These are phyloP conservation scores for Sylvietta virens DNA, from an alignment of 2,113 vertebrate species.

Conservation along the genomic window DNA sequence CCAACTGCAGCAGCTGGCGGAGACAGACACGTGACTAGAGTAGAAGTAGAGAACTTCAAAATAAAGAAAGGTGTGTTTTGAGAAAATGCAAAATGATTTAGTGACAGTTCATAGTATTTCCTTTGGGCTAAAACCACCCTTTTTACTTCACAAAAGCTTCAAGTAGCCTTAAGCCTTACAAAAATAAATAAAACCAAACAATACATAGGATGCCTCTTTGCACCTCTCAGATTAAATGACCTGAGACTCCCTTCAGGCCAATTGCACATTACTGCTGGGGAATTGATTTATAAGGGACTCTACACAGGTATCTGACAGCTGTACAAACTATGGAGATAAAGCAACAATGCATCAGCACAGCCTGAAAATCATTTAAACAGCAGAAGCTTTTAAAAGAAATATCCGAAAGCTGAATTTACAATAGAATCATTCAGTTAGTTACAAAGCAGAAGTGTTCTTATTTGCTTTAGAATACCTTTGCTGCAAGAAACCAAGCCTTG, in stretches of 20 bases:
- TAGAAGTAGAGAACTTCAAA: not conserved
- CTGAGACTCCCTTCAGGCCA: slow-evolving; percentile 25
- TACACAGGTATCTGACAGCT: slow-evolving; percentile 51
- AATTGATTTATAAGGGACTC: slow-evolving; percentile 33
- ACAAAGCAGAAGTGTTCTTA: not conserved
- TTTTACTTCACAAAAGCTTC: not conserved
- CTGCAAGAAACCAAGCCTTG: not conserved
- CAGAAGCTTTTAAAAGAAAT: slow-evolving; percentile 6
- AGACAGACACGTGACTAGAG: slow-evolving; percentile 21
- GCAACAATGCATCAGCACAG: not conserved
- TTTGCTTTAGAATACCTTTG: not conserved
- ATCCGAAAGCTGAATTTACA: not conserved
- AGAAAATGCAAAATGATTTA: slow-evolving; percentile 1
- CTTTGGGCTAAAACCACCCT: not conserved
- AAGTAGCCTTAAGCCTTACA: not conserved
- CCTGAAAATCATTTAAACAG: slow-evolving; percentile 30
- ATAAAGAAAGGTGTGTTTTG: not conserved
- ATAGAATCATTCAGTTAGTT: not conserved
- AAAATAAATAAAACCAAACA: slow-evolving; percentile 38
- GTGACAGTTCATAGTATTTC: not conserved
- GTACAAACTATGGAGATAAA: slow-evolving; percentile 37
- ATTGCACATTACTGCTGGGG: not conserved
- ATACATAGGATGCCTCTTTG: not conserved
- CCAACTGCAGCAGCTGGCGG: slow-evolving; percentile 19
- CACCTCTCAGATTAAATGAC: slow-evolving; percentile 26